phyloP scores from a whole-genome alignment of 2,797 vertebrate genomes.

The Epinephelus awoara region DNA sequence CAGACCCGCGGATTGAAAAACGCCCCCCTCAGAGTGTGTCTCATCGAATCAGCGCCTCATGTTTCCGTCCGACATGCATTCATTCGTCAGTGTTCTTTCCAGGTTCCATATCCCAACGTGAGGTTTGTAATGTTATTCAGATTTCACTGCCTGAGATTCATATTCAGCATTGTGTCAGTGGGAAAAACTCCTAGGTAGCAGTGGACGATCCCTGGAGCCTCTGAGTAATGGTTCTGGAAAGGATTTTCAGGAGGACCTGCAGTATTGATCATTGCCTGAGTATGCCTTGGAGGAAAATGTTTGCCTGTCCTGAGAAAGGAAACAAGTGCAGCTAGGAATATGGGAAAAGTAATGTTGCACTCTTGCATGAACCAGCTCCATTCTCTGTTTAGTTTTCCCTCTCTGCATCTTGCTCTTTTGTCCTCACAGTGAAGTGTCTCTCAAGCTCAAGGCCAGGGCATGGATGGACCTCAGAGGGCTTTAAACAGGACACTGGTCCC shows the following conservation, averaged over 20 bases:
- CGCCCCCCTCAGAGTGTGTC: conserved; percentile 57
- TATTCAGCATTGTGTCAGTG: conserved; percentile 60
- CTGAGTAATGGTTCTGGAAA: conserved; percentile 40
- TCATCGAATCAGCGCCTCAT: conserved; percentile 70
- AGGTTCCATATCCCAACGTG: conserved; percentile 49
- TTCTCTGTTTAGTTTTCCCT: conserved; percentile 68
- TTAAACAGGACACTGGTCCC: conserved; percentile 41
- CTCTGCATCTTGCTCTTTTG: conserved; percentile 81
- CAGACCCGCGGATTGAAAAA: conserved; percentile 62
- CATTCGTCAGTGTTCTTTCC: conserved; percentile 64
- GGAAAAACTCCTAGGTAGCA: conserved; percentile 37
- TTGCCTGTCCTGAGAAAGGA: conserved; percentile 66
- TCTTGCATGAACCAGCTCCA: conserved; percentile 81
- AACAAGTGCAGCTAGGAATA: conserved; percentile 38
- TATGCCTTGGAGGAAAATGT: conserved; percentile 67
- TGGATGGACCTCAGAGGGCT: conserved; percentile 63
- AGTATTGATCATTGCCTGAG: conserved; percentile 61
- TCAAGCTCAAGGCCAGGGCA: conserved; percentile 52
- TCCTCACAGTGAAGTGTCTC: conserved; percentile 51
- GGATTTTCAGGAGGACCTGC: conserved; percentile 53
- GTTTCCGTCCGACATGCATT: conserved; percentile 75
- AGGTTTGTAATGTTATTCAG: conserved; percentile 62
- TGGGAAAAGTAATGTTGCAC: conserved; percentile 50
- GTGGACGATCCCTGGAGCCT: conserved; percentile 46
- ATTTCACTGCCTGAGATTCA: conserved; percentile 75